phyloP scores from a whole-genome alignment of 2,888 invertebrate species.

The Erebia palarica region DNA sequence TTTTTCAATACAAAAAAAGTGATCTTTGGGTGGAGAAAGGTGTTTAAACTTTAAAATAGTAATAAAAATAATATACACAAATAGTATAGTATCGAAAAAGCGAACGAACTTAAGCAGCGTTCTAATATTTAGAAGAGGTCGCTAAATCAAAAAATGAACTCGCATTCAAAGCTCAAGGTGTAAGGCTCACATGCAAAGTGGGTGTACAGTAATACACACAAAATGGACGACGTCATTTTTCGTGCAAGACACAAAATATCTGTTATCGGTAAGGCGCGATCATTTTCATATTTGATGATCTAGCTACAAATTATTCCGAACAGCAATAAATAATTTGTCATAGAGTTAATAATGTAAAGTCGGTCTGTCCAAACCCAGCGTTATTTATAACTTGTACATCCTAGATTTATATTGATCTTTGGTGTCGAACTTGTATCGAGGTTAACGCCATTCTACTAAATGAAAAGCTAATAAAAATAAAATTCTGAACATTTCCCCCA shows the following conservation, averaged over 20 bases:
- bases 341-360: neutral
- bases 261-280: too few species aligned
- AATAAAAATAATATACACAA: neutral
- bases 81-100: neutral
- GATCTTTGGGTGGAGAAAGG: neutral
- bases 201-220: too few species aligned
- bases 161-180: too few species aligned
- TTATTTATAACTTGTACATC: slow-evolving; percentile 55
- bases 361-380: slow-evolving; percentile 42
- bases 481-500: slow-evolving; percentile 9
- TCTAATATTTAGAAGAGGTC: neutral
- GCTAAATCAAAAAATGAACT: too few species aligned
- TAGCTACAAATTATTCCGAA: neutral
- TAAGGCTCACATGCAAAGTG: too few species aligned
- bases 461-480: slow-evolving; percentile 12
- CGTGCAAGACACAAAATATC: too few species aligned
- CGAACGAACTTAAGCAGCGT: neutral
- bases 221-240: too few species aligned
- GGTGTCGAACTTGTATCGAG: slow-evolving; percentile 61
- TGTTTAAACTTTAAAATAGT: neutral
- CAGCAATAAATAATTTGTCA: neutral
- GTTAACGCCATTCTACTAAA: slow-evolving; percentile 27
- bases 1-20: neutral
- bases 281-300: too few species aligned
- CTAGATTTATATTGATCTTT: slow-evolving; percentile 63